phyloP scores from a whole-genome alignment of 2,113 vertebrate genomes.

The Felis catus region F.catus_Fca126_mat1.0 CM031419.1:55532001-55532500 shows the following conservation, averaged over 20 bases:
- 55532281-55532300: not conserved
- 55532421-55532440: conserved; percentile 2
- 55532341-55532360: not conserved
- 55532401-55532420: not conserved
- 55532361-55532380: not conserved
- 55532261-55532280: not conserved
- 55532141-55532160: not conserved
- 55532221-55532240: not conserved
- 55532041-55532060: not conserved
- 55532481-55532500: not conserved
- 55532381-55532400: not conserved
- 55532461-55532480: not conserved
- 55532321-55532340: not conserved
- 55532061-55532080: not conserved
- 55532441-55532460: not conserved
- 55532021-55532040: not conserved
- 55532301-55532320: not conserved
- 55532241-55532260: not conserved
- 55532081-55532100: not conserved
- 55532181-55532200: not conserved
- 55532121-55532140: not conserved
- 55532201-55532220: not conserved
- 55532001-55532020: not conserved
- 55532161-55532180: not conserved
- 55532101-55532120: no score